A percentile compares a stretch with the other conserved stretches of the same genome.
Conservation (phyloP, 2,888 invertebrate genomes). For the Phymatocera aterrima region DNA sequence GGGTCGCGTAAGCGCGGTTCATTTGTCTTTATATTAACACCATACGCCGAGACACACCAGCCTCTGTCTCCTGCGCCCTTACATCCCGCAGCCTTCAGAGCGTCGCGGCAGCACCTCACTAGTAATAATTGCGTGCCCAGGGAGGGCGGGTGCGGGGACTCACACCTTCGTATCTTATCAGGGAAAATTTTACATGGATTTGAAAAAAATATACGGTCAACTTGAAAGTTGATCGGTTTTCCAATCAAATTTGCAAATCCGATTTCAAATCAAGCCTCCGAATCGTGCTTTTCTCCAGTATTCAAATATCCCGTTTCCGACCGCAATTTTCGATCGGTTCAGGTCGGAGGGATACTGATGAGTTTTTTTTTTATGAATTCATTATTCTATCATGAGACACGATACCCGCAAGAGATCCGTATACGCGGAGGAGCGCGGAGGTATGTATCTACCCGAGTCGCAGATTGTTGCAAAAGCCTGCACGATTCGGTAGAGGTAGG, state of each 20-base stretch:
- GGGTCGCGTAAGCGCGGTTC: conserved; percentile 55
- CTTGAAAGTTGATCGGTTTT: neutral
- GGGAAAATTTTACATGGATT: too few relatives aligned
- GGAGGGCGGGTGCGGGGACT: too few relatives aligned
- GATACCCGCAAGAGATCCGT: neutral
- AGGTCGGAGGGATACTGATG: neutral
- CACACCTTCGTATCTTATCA: too few relatives aligned
- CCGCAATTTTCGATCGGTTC: neutral
- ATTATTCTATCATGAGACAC: neutral
- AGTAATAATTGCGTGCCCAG: too few relatives aligned
- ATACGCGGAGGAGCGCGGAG: neutral
- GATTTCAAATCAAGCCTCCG: neutral
- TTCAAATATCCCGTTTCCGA: neutral
- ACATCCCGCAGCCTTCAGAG: neutral
- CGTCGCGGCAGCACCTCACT: neutral
- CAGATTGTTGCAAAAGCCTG: conserved; percentile 47
- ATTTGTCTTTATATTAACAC: conserved; percentile 69
- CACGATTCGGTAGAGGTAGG: conserved; percentile 5
- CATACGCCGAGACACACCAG: conserved; percentile 48
- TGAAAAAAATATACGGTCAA: neutral
- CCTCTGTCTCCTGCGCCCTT: neutral
- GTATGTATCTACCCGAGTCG: conserved; percentile 27
- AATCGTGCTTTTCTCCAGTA: neutral
- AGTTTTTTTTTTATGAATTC: neutral
- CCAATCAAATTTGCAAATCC: neutral